Evolutionary conservation across 2,113 vertebrate species (phyloP).

Genomic region (Crotalus horridus): DNA sequence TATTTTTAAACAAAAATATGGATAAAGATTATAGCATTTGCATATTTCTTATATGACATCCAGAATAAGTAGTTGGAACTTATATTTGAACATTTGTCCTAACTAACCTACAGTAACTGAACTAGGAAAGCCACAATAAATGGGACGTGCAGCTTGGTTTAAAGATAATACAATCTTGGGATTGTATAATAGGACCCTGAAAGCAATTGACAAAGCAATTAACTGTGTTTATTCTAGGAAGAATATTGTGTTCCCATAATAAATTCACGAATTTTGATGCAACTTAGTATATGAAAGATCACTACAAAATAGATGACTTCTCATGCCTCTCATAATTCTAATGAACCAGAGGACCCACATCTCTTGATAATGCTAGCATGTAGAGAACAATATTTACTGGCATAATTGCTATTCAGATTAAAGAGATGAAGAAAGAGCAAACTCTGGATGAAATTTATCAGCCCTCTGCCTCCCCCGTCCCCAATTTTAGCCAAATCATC

Average conservation of each 20-base stretch:
- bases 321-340: neutral
- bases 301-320: neutral
- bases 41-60: neutral
- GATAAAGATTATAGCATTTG: neutral
- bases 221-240: neutral
- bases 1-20: neutral
- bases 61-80: neutral
- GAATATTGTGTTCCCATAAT: neutral
- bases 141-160: neutral
- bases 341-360: neutral
- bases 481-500: neutral
- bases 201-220: neutral
- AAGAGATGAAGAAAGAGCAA: neutral
- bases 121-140: slow-evolving; percentile 7
- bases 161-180: neutral
- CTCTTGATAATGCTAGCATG: neutral
- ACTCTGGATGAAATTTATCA: neutral
- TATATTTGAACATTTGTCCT: slow-evolving; percentile 12
- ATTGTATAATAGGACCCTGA: neutral
- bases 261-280: neutral
- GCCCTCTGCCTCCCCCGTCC: neutral
- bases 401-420: neutral
- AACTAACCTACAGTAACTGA: neutral
- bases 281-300: neutral
- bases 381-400: neutral